Conservation (phyloP, 2,797 vertebrate genomes). For the Coregonus suidteri region DNA sequence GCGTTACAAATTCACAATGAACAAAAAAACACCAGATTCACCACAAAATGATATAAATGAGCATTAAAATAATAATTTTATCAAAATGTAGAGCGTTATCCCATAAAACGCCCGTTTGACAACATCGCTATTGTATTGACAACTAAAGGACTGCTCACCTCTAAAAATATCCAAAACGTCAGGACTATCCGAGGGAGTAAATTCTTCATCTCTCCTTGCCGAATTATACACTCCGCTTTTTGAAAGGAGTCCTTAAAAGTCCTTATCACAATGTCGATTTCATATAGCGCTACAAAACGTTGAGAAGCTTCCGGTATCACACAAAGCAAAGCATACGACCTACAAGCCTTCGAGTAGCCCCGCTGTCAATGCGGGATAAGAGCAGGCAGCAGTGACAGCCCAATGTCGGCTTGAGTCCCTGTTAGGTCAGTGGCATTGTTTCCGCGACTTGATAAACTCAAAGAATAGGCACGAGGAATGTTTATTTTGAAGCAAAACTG, state of each 20-base stretch:
- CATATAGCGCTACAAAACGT: conserved; percentile 38
- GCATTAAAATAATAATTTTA: background rate
- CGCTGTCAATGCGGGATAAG: conserved; percentile 39
- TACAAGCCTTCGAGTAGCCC: conserved; percentile 15
- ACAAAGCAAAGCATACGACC: conserved; percentile 18
- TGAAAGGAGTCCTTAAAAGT: background rate
- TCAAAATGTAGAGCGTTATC: background rate
- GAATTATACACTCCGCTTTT: conserved; percentile 15
- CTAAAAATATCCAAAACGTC: conserved; percentile 40
- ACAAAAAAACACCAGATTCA: background rate
- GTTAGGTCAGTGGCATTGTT: conserved; percentile 11
- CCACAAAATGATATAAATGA: background rate
- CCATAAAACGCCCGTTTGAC: background rate
- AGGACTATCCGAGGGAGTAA: conserved; percentile 38
- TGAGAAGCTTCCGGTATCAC: background rate
- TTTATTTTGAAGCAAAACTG: background rate
- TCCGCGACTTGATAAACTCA: background rate
- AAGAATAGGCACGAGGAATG: background rate
- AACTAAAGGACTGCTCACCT: conserved; percentile 42
- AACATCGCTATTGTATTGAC: background rate
- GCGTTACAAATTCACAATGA: background rate
- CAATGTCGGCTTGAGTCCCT: conserved; percentile 10
- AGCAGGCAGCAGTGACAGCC: conserved; percentile 15
- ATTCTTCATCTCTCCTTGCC: conserved; percentile 35
- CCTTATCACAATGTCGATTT: conserved; percentile 37